These are phyloP conservation scores for Periphyllus acericola DNA, from an alignment of 2,888 invertebrate genomes.

Conservation along the genomic window DNA sequence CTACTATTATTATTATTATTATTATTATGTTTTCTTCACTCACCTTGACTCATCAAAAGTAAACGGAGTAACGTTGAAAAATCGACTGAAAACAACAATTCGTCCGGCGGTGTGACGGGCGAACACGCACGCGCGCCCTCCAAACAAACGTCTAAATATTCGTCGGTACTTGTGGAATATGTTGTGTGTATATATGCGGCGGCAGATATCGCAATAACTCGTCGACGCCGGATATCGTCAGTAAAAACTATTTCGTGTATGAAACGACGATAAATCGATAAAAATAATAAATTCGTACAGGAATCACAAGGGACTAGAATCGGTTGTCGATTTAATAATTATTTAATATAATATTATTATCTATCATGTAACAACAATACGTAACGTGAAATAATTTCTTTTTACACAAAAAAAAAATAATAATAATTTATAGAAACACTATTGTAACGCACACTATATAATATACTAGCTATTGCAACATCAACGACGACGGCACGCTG, in stretches of 20 bases:
- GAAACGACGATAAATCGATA: slow-evolving; percentile 9
- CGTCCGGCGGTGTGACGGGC: neutral
- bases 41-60: slow-evolving; percentile 61
- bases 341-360: neutral
- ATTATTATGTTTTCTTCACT: slow-evolving; percentile 43
- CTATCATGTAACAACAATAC: neutral
- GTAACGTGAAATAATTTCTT: slow-evolving; percentile 12
- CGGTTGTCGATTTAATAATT: slow-evolving; percentile 2
- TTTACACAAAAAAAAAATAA: neutral
- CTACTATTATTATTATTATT: slow-evolving; percentile 35
- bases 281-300: slow-evolving; percentile 50
- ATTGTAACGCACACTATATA: neutral
- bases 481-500: neutral
- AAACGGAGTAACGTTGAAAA: slow-evolving; percentile 19
- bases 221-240: neutral
- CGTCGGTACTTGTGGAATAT: neutral
- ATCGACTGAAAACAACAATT: slow-evolving; percentile 30
- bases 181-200: neutral
- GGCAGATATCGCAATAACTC: neutral
- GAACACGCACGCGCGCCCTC: neutral
- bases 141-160: neutral
- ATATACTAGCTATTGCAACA: neutral
- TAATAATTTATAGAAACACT: neutral
- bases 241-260: slow-evolving; percentile 7
- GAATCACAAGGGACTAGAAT: slow-evolving; percentile 59